These are phyloP conservation scores for Tenthredo notha DNA, from an alignment of 2,888 invertebrate species.

Conservation along the genomic window DNA sequence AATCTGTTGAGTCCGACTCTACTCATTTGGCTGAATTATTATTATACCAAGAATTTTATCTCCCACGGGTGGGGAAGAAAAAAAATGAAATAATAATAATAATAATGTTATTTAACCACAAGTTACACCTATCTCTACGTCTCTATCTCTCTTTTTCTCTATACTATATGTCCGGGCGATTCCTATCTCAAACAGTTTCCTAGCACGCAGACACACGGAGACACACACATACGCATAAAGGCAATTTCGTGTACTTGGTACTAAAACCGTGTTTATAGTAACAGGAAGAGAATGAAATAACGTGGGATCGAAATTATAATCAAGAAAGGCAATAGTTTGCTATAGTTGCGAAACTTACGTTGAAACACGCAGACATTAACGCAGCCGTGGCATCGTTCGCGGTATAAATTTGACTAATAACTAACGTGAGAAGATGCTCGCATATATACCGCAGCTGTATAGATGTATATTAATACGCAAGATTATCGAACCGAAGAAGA, in stretches of 20 bases:
- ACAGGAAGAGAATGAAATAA: conserved; percentile 37
- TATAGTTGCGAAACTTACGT: neutral
- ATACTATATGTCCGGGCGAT: neutral
- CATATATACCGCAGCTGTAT: too few species aligned
- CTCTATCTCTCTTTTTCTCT: neutral
- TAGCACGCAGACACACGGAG: neutral
- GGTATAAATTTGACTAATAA: too few species aligned
- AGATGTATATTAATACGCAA: too few species aligned
- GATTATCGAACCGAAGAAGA: neutral
- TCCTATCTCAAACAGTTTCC: neutral
- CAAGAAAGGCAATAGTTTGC: neutral
- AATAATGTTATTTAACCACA: neutral
- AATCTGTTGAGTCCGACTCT: neutral
- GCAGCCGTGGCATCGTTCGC: too few species aligned
- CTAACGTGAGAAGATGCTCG: too few species aligned
- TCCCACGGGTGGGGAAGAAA: neutral
- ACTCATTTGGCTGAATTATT: conserved; percentile 8
- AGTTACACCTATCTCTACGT: neutral
- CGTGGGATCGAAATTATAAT: conserved; percentile 35
- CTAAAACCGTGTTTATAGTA: neutral
- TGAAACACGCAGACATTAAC: too few species aligned
- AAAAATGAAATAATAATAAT: neutral
- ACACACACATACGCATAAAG: neutral
- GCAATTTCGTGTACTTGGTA: neutral
- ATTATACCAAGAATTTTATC: neutral